These are phyloP conservation scores for Synanthedon tipuliformis DNA, from an alignment of 2,888 invertebrate species.

Conservation along the genomic window DNA sequence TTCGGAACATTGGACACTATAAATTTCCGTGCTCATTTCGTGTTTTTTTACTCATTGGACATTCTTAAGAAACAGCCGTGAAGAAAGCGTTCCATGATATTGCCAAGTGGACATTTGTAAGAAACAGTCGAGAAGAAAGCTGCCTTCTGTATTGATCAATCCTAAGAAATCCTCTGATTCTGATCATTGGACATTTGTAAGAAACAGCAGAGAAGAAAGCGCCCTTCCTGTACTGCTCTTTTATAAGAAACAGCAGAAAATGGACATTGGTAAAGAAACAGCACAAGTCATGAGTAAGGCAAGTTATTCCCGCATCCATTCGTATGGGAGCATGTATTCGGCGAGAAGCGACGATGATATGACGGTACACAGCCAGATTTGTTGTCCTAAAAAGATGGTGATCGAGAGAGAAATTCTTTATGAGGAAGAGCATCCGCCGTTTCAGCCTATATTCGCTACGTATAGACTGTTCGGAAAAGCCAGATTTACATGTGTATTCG, in stretches of 20 bases:
- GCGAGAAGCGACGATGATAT: conserved; percentile 56
- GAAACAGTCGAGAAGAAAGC: too few relatives aligned
- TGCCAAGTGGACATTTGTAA: too few relatives aligned
- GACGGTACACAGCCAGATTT: conserved; percentile 57
- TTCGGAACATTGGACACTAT: conserved; percentile 6
- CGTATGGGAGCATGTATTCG: conserved; percentile 58
- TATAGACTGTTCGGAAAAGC: conserved; percentile 62
- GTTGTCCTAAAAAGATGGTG: conserved; percentile 53
- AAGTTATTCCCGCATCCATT: conserved; percentile 41
- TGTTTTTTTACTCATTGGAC: too few relatives aligned
- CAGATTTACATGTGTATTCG: conserved; percentile 64
- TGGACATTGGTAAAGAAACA: conserved; percentile 1
- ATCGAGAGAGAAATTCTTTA: conserved; percentile 52
- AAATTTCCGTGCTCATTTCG: too few relatives aligned
- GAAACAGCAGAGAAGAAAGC: too few relatives aligned
- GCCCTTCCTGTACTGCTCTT: too few relatives aligned
- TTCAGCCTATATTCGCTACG: conserved; percentile 51
- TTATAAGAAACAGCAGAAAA: too few relatives aligned
- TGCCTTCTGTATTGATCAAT: too few relatives aligned
- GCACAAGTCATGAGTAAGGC: conserved; percentile 28
- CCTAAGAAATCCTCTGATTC: too few relatives aligned
- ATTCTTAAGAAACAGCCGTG: too few relatives aligned
- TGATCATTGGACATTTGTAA: too few relatives aligned
- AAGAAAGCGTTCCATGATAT: too few relatives aligned
- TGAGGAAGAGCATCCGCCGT: conserved; percentile 56